A percentile compares a stretch with the other conserved stretches of the same genome.
Evolutionary conservation across 2,797 vertebrate genomes (phyloP).

Genomic region (Toxotes lorentzi): DNA sequence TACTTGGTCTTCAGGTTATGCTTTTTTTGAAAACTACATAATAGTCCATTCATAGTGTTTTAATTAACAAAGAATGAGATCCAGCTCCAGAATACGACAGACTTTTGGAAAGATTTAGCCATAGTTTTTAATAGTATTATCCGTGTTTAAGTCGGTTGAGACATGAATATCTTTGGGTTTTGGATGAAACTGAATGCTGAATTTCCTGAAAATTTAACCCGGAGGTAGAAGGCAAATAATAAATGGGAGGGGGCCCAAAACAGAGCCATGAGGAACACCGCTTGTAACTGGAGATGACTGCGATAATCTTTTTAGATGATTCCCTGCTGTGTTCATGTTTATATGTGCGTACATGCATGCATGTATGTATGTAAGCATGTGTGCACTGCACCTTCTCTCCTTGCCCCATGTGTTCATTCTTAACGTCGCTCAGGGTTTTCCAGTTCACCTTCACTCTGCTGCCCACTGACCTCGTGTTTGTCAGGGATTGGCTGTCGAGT

Average conservation of each 20-base stretch:
- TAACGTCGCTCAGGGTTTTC: slow-evolving; percentile 76
- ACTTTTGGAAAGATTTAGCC: background rate
- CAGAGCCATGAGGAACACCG: too few relatives aligned
- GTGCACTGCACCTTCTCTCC: slow-evolving; percentile 68
- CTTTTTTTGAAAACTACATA: background rate
- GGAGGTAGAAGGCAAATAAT: too few relatives aligned
- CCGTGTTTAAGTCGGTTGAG: background rate
- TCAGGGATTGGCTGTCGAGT: slow-evolving; percentile 72
- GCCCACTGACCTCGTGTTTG: slow-evolving; percentile 41
- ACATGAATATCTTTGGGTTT: background rate
- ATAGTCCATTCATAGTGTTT: background rate
- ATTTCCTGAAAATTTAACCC: too few relatives aligned
- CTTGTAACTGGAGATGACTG: too few relatives aligned
- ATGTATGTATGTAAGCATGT: background rate
- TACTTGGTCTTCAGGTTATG: background rate
- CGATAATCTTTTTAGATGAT: background rate
- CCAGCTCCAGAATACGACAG: slow-evolving; percentile 1
- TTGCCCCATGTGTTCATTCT: slow-evolving; percentile 72
- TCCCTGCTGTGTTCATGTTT: background rate
- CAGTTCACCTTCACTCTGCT: slow-evolving; percentile 63
- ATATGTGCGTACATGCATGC: background rate
- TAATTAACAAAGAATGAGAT: background rate
- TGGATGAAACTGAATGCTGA: too few relatives aligned
- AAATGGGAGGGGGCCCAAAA: too few relatives aligned
- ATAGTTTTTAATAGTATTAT: background rate